phyloP scores from a whole-genome alignment of 2,113 vertebrate genomes.

The Procavia capensis region DNA sequence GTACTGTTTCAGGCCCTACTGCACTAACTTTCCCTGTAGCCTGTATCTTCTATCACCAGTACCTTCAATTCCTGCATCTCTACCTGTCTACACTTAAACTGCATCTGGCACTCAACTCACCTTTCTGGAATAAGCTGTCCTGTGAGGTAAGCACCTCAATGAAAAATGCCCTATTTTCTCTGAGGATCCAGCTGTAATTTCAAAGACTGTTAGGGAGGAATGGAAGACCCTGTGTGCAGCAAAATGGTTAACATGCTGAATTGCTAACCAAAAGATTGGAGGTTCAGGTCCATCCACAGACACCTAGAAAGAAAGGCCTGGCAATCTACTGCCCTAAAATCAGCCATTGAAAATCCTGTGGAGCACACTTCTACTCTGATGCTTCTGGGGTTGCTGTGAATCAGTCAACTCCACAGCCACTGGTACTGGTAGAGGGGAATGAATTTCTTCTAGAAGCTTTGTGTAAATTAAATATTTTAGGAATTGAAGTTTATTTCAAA shows the following conservation, averaged over 20 bases:
- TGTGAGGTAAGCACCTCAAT: not conserved
- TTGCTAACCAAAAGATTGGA: not conserved
- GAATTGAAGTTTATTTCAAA: constrained; percentile 14
- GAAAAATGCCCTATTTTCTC: not conserved
- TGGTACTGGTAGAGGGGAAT: not conserved
- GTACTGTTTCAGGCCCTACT: not conserved
- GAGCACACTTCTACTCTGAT: not conserved
- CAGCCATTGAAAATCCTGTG: not conserved
- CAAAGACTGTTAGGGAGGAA: not conserved
- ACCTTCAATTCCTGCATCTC: not conserved
- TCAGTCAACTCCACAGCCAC: not conserved
- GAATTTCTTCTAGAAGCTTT: constrained; percentile 22
- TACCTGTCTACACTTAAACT: not conserved
- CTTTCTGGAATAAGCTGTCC: constrained; percentile 28
- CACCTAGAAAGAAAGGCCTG: not conserved
- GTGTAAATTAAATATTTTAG: constrained; percentile 24
- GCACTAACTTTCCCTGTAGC: not conserved
- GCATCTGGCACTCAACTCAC: not conserved
- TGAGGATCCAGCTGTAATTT: not conserved
- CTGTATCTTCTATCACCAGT: not conserved
- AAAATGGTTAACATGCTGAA: not conserved
- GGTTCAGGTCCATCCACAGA: not conserved
- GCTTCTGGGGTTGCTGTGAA: not conserved
- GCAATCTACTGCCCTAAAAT: not conserved
- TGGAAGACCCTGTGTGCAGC: not conserved